Conservation (phyloP, 2,113 vertebrate genomes). For the Brevimyrus niger region DNA sequence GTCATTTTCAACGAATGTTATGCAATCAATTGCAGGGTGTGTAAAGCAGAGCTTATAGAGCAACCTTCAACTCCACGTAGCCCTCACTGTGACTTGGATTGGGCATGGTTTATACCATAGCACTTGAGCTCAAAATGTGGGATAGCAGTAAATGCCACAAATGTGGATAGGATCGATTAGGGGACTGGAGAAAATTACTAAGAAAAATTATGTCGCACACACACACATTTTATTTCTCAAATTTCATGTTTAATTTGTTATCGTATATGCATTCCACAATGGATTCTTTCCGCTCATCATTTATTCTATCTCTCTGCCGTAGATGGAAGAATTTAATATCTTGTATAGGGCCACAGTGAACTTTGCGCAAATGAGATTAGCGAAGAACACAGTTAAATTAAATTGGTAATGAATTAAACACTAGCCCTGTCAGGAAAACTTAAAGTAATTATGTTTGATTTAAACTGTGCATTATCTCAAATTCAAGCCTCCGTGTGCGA, state of each 20-base stretch:
- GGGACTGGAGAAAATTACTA: not conserved
- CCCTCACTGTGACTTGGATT: not conserved
- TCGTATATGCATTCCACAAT: slow-evolving; percentile 16
- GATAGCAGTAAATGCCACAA: not conserved
- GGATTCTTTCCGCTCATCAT: slow-evolving; percentile 18
- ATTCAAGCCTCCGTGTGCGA: slow-evolving; percentile 19
- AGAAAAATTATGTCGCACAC: not conserved
- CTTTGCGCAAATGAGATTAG: slow-evolving; percentile 32
- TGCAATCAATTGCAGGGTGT: not conserved
- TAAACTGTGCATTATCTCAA: slow-evolving; percentile 20
- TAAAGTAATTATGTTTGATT: slow-evolving; percentile 26
- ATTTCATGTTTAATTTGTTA: slow-evolving; percentile 22
- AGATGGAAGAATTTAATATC: slow-evolving; percentile 24
- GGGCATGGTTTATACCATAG: not conserved
- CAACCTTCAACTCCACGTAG: not conserved
- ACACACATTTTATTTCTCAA: not conserved
- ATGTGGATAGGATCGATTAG: not conserved
- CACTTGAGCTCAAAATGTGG: not conserved
- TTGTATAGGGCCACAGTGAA: slow-evolving; percentile 22
- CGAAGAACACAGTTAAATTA: slow-evolving; percentile 32
- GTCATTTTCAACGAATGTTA: not conserved
- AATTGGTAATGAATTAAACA: slow-evolving; percentile 42
- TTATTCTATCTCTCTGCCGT: not conserved
- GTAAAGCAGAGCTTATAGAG: not conserved
- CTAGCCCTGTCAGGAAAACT: slow-evolving; percentile 29